These are phyloP conservation scores for Heteromurus nitidus DNA, from an alignment of 2,888 invertebrate genomes.

Conservation along the genomic window DNA sequence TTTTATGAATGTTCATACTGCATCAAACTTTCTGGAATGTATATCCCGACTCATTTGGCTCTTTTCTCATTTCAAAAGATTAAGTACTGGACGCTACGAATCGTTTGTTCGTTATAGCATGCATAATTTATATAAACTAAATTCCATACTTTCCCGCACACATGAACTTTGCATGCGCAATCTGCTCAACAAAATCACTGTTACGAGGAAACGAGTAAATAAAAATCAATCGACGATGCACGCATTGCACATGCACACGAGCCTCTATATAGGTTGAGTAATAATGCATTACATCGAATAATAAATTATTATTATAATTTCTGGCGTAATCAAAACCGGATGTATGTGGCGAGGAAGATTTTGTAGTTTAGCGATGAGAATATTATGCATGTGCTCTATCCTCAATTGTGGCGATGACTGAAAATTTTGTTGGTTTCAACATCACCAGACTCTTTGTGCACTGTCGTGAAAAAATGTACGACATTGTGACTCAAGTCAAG, in stretches of 20 bases:
- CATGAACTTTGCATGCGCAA: neutral
- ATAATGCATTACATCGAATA: neutral
- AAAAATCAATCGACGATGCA: too few species aligned
- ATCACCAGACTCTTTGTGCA: neutral
- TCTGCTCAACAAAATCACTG: neutral
- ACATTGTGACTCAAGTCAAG: too few species aligned
- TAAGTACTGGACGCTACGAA: too few species aligned
- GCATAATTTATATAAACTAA: too few species aligned
- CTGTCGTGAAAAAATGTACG: neutral
- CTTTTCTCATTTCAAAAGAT: too few species aligned
- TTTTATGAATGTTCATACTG: too few species aligned
- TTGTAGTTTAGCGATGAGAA: neutral
- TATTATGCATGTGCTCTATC: neutral
- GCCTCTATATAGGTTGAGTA: neutral
- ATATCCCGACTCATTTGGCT: too few species aligned
- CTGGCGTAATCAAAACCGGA: conserved; percentile 5
- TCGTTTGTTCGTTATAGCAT: too few species aligned
- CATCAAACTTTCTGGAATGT: too few species aligned
- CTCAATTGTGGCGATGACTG: neutral
- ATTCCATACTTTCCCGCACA: too few species aligned
- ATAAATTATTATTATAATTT: neutral
- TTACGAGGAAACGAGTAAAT: too few species aligned
- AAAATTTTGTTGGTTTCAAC: neutral
- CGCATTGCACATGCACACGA: neutral
- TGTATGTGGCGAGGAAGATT: conserved; percentile 3